Evolutionary conservation across 1,140 invertebrate genomes (phyloP), one percentile per base, ranked within the genome.

Genomic region (Zaprionus africanus): DNA sequence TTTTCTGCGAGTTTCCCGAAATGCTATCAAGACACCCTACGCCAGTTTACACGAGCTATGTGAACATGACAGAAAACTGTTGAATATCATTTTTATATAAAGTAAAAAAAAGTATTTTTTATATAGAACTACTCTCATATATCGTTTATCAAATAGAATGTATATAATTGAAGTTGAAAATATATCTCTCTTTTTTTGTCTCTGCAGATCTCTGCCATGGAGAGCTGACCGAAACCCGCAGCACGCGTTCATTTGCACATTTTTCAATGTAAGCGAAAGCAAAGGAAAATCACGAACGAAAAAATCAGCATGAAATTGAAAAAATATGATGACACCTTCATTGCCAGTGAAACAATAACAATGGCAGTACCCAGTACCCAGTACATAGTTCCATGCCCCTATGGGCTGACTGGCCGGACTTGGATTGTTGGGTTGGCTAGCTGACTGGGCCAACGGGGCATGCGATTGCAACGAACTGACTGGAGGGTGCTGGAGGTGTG

Each of bases 281-380:
- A 41, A 65, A 54, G 28, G 7, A 54, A 53, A 22, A 49, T 49
- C 13, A 28, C 38, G 46, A 24, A 51, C 46, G 19, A 64, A 74
- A 80, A 87, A 80, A 80, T 71, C 68, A 26, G 78, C 70, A 76
- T 82, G 77, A 88, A 88, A 83, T 88, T 88, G 81, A 78, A 88
- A 87, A 88, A 87, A 83, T 88, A 88, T 81, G 81, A 88, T 88
- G 84, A 88, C 84, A 88, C 84, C 84, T 88, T 88, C 69, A 83
- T 81, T 81, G 84, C 84, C 59, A 76, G 75, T 74, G 71, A 78
- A 88, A 83, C 79, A 78, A 79, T 76, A 81, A 76, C 66, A 67
- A 74, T 75, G 60, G 64, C 70, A 54, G 58, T 59, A 7, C 38
- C 38, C 38, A 6, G 38, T 41, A 4, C 28, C n/a, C n/a, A 1